These are phyloP conservation scores for Ctenopoma multispine DNA, from an alignment of 2,797 vertebrate genomes.

Conservation along the genomic window DNA sequence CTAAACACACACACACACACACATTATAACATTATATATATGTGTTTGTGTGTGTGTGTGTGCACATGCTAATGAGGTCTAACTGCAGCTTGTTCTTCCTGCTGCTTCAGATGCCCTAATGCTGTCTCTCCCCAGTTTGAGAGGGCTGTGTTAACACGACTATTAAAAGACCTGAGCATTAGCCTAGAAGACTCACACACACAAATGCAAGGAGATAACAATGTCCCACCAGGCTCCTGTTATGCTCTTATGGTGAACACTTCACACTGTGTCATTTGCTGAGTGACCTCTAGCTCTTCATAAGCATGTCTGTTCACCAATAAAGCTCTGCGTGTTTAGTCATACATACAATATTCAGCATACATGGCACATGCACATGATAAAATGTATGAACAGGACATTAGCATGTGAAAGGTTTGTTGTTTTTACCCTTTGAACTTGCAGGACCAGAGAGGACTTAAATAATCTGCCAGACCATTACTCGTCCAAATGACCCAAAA, in stretches of 20 bases:
- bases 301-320: neutral
- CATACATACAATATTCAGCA: neutral
- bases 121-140: constrained; percentile 25
- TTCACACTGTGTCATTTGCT: constrained; percentile 46
- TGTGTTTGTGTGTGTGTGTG: too few species aligned
- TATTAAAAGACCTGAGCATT: constrained; percentile 43
- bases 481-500: neutral
- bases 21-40: too few species aligned
- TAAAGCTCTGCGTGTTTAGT: neutral
- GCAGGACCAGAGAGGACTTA: too few species aligned
- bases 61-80: constrained; percentile 55
- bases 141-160: constrained; percentile 36
- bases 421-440: too few species aligned
- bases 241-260: constrained; percentile 30
- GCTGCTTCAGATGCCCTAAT: constrained; percentile 37
- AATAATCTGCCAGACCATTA: too few species aligned
- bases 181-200: constrained; percentile 34
- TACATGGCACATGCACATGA: neutral
- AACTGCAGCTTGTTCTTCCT: constrained; percentile 30
- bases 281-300: constrained; percentile 37
- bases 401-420: too few species aligned
- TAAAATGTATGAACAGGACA: neutral
- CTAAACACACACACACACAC: constrained; percentile 10
- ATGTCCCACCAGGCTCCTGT: constrained; percentile 38
- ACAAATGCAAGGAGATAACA: constrained; percentile 49